Percentiles rank a stretch among this genome's conserved stretches.
phyloP scores from a whole-genome alignment of 2,888 invertebrate genomes.

The Anodontia alba region DNA sequence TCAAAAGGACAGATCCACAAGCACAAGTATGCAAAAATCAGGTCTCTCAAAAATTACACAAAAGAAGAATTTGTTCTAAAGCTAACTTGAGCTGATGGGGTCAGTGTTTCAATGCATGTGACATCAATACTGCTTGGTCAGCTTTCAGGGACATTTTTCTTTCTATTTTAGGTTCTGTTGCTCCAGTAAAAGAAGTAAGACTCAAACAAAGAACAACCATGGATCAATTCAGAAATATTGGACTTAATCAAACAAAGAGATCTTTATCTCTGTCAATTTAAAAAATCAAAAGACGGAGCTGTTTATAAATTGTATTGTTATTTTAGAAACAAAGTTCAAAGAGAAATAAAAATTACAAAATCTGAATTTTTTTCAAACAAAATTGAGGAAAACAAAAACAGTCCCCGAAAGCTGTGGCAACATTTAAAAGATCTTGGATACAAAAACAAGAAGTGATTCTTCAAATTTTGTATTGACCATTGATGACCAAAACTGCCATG shows the following conservation, averaged over 20 bases:
- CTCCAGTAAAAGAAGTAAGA: slow-evolving; percentile 21
- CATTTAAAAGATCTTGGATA: slow-evolving; percentile 16
- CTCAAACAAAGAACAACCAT: slow-evolving; percentile 15
- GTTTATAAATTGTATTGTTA: background rate
- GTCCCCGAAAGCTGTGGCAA: slow-evolving; percentile 6
- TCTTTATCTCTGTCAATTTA: background rate
- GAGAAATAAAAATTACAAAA: slow-evolving; percentile 9
- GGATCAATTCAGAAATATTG: slow-evolving; percentile 14
- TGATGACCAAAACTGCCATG: slow-evolving; percentile 6
- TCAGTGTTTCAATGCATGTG: background rate
- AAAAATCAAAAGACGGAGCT: background rate
- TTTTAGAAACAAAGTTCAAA: slow-evolving; percentile 13
- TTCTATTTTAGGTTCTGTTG: background rate
- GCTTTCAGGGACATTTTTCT: slow-evolving; percentile 21
- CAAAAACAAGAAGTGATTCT: background rate
- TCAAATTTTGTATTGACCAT: slow-evolving; percentile 13
- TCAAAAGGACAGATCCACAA: background rate
- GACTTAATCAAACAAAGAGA: background rate
- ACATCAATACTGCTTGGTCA: slow-evolving; percentile 15
- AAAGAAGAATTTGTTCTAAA: slow-evolving; percentile 19
- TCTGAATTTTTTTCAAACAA: slow-evolving; percentile 13
- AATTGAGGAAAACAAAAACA: slow-evolving; percentile 24
- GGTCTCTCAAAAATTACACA: slow-evolving; percentile 20
- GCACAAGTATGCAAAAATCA: slow-evolving; percentile 8
- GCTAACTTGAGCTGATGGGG: slow-evolving; percentile 5